Evolutionary conservation across 2,888 invertebrate species (phyloP).

Genomic region (Cotesia congregata): DNA sequence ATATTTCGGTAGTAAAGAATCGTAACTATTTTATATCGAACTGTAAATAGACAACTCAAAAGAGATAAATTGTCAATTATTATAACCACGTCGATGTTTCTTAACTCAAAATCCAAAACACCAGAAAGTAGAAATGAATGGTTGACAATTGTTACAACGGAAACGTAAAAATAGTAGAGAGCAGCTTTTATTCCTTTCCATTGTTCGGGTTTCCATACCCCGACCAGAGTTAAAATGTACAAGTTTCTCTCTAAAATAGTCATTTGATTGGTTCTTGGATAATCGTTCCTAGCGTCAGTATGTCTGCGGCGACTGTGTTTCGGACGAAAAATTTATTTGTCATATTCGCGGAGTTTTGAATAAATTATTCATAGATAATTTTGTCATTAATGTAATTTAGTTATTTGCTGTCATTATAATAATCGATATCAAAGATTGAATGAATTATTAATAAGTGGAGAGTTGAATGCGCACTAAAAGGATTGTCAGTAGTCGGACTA

Average conservation of each 20-base stretch:
- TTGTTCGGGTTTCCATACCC: background rate
- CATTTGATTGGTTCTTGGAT: background rate
- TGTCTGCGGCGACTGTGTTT: background rate
- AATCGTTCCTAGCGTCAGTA: background rate
- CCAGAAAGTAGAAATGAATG: constrained; percentile 1
- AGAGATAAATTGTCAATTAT: background rate
- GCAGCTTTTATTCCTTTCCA: background rate
- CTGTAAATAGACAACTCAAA: background rate
- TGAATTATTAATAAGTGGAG: background rate
- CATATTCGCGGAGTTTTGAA: background rate
- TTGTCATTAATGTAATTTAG: background rate
- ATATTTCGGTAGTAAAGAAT: background rate
- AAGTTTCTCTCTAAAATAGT: background rate
- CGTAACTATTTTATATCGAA: background rate
- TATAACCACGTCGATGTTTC: background rate
- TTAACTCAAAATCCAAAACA: background rate
- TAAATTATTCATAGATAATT: background rate
- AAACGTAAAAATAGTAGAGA: background rate
- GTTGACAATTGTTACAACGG: background rate
- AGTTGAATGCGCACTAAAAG: background rate
- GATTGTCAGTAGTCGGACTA: too few relatives aligned
- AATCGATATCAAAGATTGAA: background rate
- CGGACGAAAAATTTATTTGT: background rate
- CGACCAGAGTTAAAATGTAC: background rate
- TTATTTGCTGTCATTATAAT: background rate